Percentiles rank a stretch among this genome's conserved stretches.
Conservation (phyloP, 2,888 invertebrate species). For the Andrena marginata region DNA sequence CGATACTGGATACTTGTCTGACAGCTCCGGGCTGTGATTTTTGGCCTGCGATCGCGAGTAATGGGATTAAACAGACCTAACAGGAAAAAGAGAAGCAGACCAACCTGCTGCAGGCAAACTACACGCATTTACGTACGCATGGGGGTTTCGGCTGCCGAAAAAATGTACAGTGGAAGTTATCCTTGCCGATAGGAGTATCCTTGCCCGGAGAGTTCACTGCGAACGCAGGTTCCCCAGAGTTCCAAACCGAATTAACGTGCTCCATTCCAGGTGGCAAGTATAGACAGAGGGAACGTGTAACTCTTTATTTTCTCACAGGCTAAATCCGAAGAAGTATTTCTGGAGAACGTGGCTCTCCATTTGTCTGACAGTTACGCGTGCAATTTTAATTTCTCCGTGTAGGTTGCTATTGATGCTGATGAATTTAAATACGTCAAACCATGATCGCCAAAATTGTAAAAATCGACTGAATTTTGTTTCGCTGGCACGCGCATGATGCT, state of each 20-base stretch:
- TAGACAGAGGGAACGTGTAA: slow-evolving; percentile 18
- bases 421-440: slow-evolving; percentile 11
- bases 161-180: slow-evolving; percentile 46
- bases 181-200: not conserved
- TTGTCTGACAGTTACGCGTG: slow-evolving; percentile 20
- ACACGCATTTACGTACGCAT: not conserved
- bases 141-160: slow-evolving; percentile 26
- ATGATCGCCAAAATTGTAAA: not conserved
- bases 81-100: not conserved
- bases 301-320: slow-evolving; percentile 8
- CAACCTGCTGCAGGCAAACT: not conserved
- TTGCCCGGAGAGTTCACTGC: not conserved
- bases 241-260: slow-evolving; percentile 27
- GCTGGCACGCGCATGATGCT: not conserved
- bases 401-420: slow-evolving; percentile 25
- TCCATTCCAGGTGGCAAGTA: slow-evolving; percentile 62
- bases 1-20: slow-evolving; percentile 11
- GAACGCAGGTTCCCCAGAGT: slow-evolving; percentile 33
- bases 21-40: not conserved
- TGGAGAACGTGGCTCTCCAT: slow-evolving; percentile 30
- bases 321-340: not conserved
- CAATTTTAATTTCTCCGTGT: slow-evolving; percentile 13
- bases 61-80: not conserved
- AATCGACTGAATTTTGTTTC: slow-evolving; percentile 45
- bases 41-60: not conserved